Base-by-base conservation (phyloP, 2,113 vertebrate species). In the Neogobius melanostomus region DNA sequence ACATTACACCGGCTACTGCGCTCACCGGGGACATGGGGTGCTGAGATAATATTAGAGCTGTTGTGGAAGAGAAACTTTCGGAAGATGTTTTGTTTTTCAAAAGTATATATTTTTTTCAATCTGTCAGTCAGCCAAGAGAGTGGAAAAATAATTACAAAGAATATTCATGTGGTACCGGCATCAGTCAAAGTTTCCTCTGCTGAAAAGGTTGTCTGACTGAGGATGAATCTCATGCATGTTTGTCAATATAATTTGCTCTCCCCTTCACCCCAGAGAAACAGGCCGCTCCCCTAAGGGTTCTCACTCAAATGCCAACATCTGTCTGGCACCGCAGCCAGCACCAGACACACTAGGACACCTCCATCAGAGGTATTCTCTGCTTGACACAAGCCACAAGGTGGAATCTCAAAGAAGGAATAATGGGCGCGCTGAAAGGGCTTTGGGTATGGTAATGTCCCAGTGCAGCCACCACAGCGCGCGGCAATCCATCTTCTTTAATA, bases 181-280 rank as follows among this genome's bases (percentile, higher is more conserved):
- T 88, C 83, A 21, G 71, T 83, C 74, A 76, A 87, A 85, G 82
- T 89, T 88, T 84, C 75, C 79, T 75, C 77, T 42, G 62, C 82
- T 79, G 87, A 90, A 90, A 90, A 91, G 90, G 90, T 88, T 91
- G 89, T 82, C 85, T 84, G 86, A 85, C 69, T 21, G 76, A 86
- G 82, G 78, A 86, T 85, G 84, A 90, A 91, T 91, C 85, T 91
- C 87, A 90, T 91, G 88, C 90, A 90, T 90, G 89, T 90, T 91
- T 91, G 90, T 91, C 90, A 91, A 91, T 90, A 91, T 91, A 85
- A 91, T 91, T 91, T 90, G 84, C 83, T 83, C 80, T 72, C 76
- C 74, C 69, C 75, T 76, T 81, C 82, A 76, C 79, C 85, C 85
- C 81, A 66, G 79, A 89, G 89, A 85, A 90, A 69, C 70, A 46